These are phyloP conservation scores for Heliconius ismenius DNA, from an alignment of 2,888 invertebrate species.

Conservation along the genomic window DNA sequence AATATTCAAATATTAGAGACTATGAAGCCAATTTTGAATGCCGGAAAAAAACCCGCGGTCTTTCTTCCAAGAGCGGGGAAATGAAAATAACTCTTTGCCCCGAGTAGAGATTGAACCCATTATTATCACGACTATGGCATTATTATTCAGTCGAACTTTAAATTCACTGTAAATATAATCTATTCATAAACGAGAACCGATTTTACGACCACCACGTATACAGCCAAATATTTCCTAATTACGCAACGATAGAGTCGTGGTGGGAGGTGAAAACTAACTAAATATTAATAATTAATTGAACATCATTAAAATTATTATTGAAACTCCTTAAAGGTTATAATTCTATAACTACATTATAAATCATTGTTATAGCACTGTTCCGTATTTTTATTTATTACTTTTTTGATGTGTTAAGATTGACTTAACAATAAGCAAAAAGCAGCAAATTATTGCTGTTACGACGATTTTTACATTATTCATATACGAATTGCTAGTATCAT, in stretches of 20 bases:
- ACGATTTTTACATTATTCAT: slow-evolving; percentile 1
- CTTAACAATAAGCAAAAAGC: too few relatives aligned
- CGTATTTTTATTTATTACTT: slow-evolving; percentile 8
- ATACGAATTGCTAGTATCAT: background rate
- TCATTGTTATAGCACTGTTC: background rate
- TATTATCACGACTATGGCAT: background rate
- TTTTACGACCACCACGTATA: background rate
- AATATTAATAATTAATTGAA: background rate
- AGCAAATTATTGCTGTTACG: background rate
- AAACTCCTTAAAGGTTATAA: background rate
- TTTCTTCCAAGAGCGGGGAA: background rate
- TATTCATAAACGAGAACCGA: background rate
- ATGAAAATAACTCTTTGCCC: background rate
- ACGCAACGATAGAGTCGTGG: too few relatives aligned
- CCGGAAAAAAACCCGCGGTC: background rate
- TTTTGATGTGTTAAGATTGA: background rate
- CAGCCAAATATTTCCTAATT: too few relatives aligned
- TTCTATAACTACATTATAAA: background rate
- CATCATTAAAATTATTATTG: background rate
- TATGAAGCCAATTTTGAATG: too few relatives aligned
- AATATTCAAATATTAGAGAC: too few relatives aligned
- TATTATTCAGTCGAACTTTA: background rate
- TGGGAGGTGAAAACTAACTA: too few relatives aligned
- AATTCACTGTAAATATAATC: background rate
- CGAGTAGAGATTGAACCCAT: background rate